phyloP scores from a whole-genome alignment of 35 echinoderm and acorn worm species.

The Heliocidaris tuberculata region DNA sequence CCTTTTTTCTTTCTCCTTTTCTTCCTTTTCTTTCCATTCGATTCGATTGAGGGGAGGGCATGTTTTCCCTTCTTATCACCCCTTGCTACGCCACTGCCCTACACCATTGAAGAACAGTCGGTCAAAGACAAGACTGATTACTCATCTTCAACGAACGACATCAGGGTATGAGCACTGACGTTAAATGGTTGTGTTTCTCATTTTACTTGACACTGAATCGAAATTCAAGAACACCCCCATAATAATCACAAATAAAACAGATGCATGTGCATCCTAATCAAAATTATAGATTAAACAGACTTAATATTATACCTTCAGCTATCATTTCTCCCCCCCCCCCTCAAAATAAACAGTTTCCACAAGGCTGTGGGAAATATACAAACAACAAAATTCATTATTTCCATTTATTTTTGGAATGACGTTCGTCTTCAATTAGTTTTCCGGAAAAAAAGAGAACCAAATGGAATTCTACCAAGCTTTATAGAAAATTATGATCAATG shows the following conservation, averaged over 20 bases:
- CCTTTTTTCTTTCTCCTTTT: too few relatives aligned
- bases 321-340: background rate
- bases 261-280: background rate
- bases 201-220: background rate
- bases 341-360: too few relatives aligned
- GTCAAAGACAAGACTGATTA: background rate
- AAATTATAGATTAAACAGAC: background rate
- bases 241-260: background rate
- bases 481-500: too few relatives aligned
- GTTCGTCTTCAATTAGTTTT: too few relatives aligned
- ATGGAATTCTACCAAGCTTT: too few relatives aligned
- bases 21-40: too few relatives aligned
- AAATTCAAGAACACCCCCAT: background rate
- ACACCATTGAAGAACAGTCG: background rate
- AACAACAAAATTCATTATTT: too few relatives aligned
- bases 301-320: background rate
- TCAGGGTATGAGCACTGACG: background rate
- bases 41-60: too few relatives aligned
- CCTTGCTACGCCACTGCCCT: background rate
- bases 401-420: too few relatives aligned
- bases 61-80: background rate
- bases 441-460: too few relatives aligned
- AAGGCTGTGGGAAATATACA: too few relatives aligned
- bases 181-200: background rate
- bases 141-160: background rate